These are phyloP conservation scores for Chaetogeoica ovagalla DNA, from an alignment of 2,888 invertebrate genomes.

Conservation along the genomic window DNA sequence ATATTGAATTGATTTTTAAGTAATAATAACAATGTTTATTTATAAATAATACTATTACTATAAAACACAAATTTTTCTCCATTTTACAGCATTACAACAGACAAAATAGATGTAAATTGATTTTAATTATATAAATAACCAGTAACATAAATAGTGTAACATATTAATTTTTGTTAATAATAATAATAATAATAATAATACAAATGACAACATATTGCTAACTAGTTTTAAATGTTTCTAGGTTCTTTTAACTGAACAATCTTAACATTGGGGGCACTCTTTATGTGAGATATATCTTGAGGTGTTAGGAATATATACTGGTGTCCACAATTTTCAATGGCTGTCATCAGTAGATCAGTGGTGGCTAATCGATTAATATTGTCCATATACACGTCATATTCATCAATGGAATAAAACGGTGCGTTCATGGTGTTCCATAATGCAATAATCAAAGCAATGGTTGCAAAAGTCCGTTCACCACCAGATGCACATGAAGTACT, in stretches of 20 bases:
- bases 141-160: no score
- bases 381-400: slow-evolving; percentile 93
- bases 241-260: slow-evolving; percentile 49
- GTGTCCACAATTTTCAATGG: slow-evolving; percentile 67
- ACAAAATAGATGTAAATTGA: no score
- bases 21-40: no score
- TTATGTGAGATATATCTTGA: slow-evolving; percentile 63
- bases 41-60: no score
- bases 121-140: no score
- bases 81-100: no score
- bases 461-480: slow-evolving; percentile 94
- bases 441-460: slow-evolving; percentile 85
- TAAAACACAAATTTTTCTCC: no score
- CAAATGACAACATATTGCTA: background rate
- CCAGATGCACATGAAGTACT: slow-evolving; percentile 80
- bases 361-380: slow-evolving; percentile 53
- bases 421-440: slow-evolving; percentile 90
- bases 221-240: slow-evolving; percentile 17
- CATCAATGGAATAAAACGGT: slow-evolving; percentile 93
- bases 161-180: background rate
- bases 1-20: no score
- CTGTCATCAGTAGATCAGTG: slow-evolving; percentile 69
- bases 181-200: background rate
- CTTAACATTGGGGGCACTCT: slow-evolving; percentile 36
- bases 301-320: slow-evolving; percentile 93